phyloP scores from a whole-genome alignment of 2,797 vertebrate species.

The Characodon lateralis region DNA sequence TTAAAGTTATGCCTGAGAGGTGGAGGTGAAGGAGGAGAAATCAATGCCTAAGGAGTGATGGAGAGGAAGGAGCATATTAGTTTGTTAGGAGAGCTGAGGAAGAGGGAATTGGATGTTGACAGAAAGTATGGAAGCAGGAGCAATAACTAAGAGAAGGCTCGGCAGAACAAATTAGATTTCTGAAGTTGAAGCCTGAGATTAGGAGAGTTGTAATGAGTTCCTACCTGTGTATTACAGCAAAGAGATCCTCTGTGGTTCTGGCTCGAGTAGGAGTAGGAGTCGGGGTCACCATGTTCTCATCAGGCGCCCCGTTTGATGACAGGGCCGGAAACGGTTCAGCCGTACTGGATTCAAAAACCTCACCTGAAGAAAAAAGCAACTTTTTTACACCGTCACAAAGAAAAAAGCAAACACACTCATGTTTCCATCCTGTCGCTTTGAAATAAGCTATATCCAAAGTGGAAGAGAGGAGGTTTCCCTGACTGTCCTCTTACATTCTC shows the following conservation, averaged over 20 bases:
- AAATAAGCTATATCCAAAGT: slow-evolving; percentile 42
- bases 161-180: slow-evolving; percentile 6
- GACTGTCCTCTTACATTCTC: slow-evolving; percentile 72
- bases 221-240: slow-evolving; percentile 98
- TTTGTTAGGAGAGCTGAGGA: slow-evolving; percentile 29
- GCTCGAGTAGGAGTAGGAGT: slow-evolving; percentile 87
- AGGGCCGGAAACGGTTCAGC: slow-evolving; percentile 70
- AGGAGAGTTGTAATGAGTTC: background rate
- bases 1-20: slow-evolving; percentile 68
- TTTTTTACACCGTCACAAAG: slow-evolving; percentile 33
- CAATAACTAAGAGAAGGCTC: slow-evolving; percentile 8
- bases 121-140: background rate
- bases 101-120: slow-evolving; percentile 21
- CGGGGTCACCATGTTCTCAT: slow-evolving; percentile 85
- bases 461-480: slow-evolving; percentile 31
- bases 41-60: slow-evolving; percentile 20
- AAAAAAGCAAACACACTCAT: background rate
- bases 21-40: slow-evolving; percentile 27
- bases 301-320: slow-evolving; percentile 70
- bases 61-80: slow-evolving; percentile 16
- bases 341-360: slow-evolving; percentile 82
- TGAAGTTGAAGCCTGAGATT: slow-evolving; percentile 5
- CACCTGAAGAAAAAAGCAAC: slow-evolving; percentile 75
- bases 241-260: slow-evolving; percentile 96
- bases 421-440: slow-evolving; percentile 40